Percentiles rank a stretch among this genome's conserved stretches.
Evolutionary conservation across 2,797 vertebrate species (phyloP).

Genomic region (Thripadectes ignobilis): DNA sequence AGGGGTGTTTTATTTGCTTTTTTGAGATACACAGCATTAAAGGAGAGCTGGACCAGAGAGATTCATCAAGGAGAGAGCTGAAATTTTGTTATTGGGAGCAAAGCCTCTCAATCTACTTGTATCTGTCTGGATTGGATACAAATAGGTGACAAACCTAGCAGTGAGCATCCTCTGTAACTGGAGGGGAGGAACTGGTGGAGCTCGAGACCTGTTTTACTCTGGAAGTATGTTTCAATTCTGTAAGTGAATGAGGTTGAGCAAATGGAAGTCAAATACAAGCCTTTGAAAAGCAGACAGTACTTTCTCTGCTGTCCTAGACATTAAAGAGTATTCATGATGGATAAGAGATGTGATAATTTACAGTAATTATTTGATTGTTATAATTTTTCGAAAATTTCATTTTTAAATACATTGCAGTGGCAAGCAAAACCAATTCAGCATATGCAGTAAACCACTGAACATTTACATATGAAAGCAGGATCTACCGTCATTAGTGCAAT

Average conservation of each 20-base stretch:
- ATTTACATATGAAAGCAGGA: slow-evolving; percentile 43
- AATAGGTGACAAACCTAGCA: neutral
- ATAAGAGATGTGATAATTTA: neutral
- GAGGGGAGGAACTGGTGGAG: neutral
- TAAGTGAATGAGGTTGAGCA: neutral
- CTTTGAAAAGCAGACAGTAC: neutral
- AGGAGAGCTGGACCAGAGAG: neutral
- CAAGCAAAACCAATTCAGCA: neutral
- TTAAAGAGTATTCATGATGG: neutral
- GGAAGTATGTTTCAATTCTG: neutral
- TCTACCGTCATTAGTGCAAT: slow-evolving; percentile 10
- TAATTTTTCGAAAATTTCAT: neutral
- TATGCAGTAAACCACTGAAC: neutral
- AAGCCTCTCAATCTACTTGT: neutral
- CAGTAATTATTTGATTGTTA: neutral
- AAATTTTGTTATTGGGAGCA: neutral
- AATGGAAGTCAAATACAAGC: neutral
- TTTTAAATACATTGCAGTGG: neutral
- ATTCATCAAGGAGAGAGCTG: neutral
- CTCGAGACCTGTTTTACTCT: neutral
- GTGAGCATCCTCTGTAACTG: neutral
- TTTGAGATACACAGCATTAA: neutral
- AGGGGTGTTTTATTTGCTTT: neutral
- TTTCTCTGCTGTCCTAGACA: neutral
- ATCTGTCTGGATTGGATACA: neutral